Conservation (phyloP, 2,113 vertebrate species). For the Pseudopodoces humilis region DNA sequence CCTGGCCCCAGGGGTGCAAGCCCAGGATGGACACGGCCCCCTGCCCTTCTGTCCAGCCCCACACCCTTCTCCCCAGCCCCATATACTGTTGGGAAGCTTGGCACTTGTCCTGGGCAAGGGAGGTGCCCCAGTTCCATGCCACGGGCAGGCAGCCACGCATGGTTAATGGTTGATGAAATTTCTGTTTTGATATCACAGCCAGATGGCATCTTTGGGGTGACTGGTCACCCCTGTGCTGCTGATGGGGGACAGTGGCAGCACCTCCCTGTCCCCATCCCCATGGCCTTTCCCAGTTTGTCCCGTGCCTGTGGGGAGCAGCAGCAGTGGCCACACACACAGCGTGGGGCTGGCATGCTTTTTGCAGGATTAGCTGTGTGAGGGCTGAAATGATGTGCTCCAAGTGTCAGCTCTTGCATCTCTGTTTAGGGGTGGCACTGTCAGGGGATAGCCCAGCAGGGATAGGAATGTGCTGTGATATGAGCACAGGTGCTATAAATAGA, state of each 20-base stretch:
- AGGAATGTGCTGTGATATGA: not conserved
- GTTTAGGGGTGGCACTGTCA: not conserved
- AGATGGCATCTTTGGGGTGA: not conserved
- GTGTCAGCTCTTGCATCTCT: rapidly evolving
- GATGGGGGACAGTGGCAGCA: not conserved
- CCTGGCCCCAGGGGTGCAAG: not conserved
- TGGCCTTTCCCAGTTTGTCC: not conserved
- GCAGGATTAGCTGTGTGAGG: not conserved
- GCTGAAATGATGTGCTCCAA: not conserved
- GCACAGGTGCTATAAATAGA: not conserved
- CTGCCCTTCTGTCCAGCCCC: rapidly evolving
- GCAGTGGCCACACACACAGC: not conserved
- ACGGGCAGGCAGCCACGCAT: rapidly evolving
- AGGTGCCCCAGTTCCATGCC: rapidly evolving
- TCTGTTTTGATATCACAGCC: rapidly evolving
- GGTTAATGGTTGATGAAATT: not conserved
- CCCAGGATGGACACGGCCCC: rapidly evolving
- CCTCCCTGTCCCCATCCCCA: not conserved
- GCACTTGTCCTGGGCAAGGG: rapidly evolving
- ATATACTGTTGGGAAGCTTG: rapidly evolving
- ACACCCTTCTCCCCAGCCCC: rapidly evolving
- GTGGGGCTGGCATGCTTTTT: not conserved
- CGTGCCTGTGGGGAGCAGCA: rapidly evolving
- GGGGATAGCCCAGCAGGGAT: not conserved
- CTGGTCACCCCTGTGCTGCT: not conserved